These are phyloP conservation scores for Emys orbicularis DNA, from an alignment of 2,797 vertebrate genomes.

Conservation along the genomic window DNA sequence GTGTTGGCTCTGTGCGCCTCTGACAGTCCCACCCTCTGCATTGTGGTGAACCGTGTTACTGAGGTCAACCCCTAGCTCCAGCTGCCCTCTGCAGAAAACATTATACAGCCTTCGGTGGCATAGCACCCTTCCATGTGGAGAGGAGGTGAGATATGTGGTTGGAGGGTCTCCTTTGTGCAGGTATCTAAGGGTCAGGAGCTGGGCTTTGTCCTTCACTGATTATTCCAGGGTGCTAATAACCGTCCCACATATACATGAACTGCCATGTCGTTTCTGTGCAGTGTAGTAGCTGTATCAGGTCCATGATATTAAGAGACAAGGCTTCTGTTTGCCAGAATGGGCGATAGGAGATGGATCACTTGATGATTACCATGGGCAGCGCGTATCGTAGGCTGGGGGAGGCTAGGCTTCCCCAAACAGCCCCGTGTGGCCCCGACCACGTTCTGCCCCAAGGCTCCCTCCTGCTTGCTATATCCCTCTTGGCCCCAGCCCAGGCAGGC, in stretches of 20 bases:
- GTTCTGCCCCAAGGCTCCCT: too few species aligned
- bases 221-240: background rate
- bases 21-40: too few species aligned
- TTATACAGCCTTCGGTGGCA: background rate
- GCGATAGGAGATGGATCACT: too few species aligned
- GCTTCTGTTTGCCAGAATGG: too few species aligned
- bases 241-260: background rate
- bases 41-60: background rate
- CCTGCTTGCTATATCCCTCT: too few species aligned
- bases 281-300: background rate
- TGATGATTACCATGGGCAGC: too few species aligned
- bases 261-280: background rate
- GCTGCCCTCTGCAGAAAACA: background rate
- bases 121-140: background rate
- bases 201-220: background rate
- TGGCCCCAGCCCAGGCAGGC: too few species aligned
- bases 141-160: background rate
- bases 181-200: background rate
- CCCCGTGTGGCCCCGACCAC: accelerated
- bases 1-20: too few species aligned
- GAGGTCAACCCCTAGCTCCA: background rate
- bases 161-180: background rate
- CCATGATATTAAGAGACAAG: too few species aligned
- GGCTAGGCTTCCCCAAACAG: too few species aligned
- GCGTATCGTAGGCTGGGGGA: too few species aligned